These are phyloP conservation scores for Emydura subglobosa DNA, from an alignment of 2,113 vertebrate species.

Conservation along the genomic window DNA sequence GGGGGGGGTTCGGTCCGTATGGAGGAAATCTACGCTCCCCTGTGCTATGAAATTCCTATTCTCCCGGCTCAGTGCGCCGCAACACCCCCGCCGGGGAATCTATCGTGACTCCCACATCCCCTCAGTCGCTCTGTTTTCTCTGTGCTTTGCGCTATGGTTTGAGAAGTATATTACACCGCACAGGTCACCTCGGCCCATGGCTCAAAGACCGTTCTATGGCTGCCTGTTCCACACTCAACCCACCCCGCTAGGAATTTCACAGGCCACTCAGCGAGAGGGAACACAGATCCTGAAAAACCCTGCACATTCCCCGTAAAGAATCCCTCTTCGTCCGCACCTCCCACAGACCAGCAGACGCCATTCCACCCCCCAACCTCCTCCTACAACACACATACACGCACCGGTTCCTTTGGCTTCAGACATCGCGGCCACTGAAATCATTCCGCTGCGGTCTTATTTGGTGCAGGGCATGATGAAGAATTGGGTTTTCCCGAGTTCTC, in stretches of 20 bases:
- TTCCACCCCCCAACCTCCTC: neutral
- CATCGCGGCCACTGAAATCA: slow-evolving; percentile 9
- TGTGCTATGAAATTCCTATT: neutral
- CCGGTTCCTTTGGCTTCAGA: neutral
- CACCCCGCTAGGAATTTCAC: neutral
- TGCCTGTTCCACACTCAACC: neutral
- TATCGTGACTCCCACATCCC: neutral
- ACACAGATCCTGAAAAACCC: neutral
- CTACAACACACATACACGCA: no score
- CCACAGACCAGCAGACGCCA: fast-evolving
- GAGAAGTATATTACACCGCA: neutral
- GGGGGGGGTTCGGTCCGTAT: no score
- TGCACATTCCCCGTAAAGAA: neutral
- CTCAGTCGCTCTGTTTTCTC: neutral
- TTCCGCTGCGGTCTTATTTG: slow-evolving; percentile 46
- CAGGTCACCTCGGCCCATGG: neutral
- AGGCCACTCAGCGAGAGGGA: neutral
- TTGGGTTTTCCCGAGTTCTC: slow-evolving; percentile 37
- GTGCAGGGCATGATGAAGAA: slow-evolving; percentile 34
- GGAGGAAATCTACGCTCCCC: neutral
- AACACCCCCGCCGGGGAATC: neutral
- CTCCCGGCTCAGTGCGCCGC: neutral
- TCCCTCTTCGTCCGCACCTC: no score
- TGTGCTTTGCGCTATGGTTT: neutral
- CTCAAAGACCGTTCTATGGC: neutral